Percentiles rank a stretch among this genome's conserved stretches.
phyloP scores from a whole-genome alignment of 64 coral and sea anemone genomes.

The Pocillopora damicornis region DNA sequence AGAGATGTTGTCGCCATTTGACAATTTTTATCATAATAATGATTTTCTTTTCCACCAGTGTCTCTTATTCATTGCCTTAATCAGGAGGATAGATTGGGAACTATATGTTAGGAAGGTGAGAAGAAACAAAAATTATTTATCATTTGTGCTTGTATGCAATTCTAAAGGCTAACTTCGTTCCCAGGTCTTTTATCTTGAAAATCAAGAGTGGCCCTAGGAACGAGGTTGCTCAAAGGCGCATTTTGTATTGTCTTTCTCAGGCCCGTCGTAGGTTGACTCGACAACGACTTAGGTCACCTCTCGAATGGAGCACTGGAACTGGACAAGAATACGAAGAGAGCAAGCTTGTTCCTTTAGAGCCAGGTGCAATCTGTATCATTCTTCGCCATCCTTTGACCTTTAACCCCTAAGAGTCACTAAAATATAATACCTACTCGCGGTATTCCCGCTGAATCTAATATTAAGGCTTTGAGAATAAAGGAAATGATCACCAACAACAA shows the following conservation, averaged over 20 bases:
- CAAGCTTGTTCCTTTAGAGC: background rate
- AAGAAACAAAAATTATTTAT: too few relatives aligned
- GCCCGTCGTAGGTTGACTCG: background rate
- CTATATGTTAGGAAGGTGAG: slow-evolving; percentile 11
- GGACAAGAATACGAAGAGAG: background rate
- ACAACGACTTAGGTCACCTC: background rate
- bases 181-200: background rate
- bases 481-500: too few relatives aligned
- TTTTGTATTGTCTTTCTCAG: background rate
- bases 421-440: too few relatives aligned
- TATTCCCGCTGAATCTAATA: too few relatives aligned
- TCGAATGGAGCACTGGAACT: slow-evolving; percentile 1
- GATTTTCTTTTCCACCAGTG: background rate
- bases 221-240: background rate
- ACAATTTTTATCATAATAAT: background rate
- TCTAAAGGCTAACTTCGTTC: too few relatives aligned
- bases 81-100: slow-evolving; percentile 4
- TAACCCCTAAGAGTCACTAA: too few relatives aligned
- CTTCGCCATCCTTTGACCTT: too few relatives aligned
- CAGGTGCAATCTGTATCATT: too few relatives aligned
- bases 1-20: background rate
- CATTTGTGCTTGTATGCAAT: too few relatives aligned
- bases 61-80: background rate
- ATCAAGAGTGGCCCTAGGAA: background rate
- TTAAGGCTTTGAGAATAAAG: too few relatives aligned